phyloP scores from a whole-genome alignment of 1,140 invertebrate species.

The Holotrichia oblita region DNA sequence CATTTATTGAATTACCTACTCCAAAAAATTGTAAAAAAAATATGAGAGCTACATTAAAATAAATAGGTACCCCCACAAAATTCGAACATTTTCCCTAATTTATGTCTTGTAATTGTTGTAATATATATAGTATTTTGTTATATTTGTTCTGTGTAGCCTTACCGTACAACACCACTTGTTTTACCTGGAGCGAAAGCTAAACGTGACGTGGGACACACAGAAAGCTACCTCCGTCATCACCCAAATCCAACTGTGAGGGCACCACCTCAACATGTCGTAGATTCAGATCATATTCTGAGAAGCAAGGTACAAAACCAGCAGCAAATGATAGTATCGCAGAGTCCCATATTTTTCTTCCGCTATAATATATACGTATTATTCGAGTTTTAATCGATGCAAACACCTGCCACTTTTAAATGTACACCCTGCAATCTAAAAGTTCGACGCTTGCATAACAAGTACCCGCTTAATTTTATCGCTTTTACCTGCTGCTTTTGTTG shows the following conservation, averaged over 20 bases:
- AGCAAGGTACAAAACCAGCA: slow-evolving; percentile 74
- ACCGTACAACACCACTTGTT: slow-evolving; percentile 89
- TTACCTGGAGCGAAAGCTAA: slow-evolving; percentile 89
- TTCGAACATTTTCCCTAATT: no score
- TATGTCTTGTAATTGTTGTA: not conserved
- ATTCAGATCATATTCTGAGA: slow-evolving; percentile 81
- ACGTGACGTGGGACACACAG: slow-evolving; percentile 79
- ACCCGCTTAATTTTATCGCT: not conserved
- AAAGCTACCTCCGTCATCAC: slow-evolving; percentile 86
- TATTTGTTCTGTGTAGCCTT: slow-evolving; percentile 72
- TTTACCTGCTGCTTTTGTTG: not conserved
- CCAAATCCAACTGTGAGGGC: slow-evolving; percentile 85
- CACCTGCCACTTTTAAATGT: not conserved
- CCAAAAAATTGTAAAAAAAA: no score
- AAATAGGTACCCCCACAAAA: no score
- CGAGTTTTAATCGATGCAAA: not conserved
- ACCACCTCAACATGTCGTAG: slow-evolving; percentile 76
- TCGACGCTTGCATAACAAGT: not conserved
- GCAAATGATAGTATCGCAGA: not conserved
- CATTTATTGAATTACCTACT: no score
- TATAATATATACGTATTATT: not conserved
- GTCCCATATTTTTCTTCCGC: no score
- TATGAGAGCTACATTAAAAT: no score
- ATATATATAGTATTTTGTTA: no score
- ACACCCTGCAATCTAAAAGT: not conserved